phyloP scores from a whole-genome alignment of 2,113 vertebrate genomes.

The Falcunculus frontatus region DNA sequence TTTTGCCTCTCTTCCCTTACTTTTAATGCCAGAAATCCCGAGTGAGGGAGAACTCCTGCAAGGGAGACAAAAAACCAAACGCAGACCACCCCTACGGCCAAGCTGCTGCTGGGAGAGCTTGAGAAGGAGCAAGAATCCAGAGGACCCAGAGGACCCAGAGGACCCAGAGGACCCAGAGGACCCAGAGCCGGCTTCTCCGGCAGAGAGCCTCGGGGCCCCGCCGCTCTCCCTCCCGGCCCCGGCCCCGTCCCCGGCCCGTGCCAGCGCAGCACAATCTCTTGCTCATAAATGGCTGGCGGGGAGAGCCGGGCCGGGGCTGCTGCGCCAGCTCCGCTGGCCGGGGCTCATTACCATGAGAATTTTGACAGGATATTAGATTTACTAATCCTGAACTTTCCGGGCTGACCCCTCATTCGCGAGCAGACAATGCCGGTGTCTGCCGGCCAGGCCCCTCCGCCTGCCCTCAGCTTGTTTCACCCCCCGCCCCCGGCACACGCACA shows the following conservation, averaged over 20 bases:
- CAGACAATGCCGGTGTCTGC: conserved; percentile 34
- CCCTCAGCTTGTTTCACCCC: background rate
- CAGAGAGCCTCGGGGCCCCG: background rate
- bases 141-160: too few species aligned
- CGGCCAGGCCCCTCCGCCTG: background rate
- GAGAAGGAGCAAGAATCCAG: background rate
- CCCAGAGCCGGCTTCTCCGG: background rate
- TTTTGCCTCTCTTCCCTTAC: background rate
- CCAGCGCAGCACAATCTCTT: conserved; percentile 22
- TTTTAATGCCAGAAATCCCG: background rate
- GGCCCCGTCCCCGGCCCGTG: background rate
- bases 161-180: too few species aligned
- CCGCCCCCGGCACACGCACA: background rate
- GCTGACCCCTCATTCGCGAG: conserved; percentile 58
- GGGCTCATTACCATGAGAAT: conserved; percentile 71
- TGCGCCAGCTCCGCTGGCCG: conserved; percentile 1
- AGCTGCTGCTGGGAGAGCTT: background rate
- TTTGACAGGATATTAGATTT: conserved; percentile 80
- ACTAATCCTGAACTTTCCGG: conserved; percentile 74
- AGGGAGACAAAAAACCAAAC: background rate
- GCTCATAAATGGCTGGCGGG: conserved; percentile 14
- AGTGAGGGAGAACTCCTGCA: background rate
- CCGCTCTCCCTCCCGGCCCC: background rate
- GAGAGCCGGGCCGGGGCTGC: background rate
- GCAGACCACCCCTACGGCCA: background rate